These are phyloP conservation scores for Boulengeromyrus knoepffleri DNA, from an alignment of 2,113 vertebrate genomes.

Conservation along the genomic window DNA sequence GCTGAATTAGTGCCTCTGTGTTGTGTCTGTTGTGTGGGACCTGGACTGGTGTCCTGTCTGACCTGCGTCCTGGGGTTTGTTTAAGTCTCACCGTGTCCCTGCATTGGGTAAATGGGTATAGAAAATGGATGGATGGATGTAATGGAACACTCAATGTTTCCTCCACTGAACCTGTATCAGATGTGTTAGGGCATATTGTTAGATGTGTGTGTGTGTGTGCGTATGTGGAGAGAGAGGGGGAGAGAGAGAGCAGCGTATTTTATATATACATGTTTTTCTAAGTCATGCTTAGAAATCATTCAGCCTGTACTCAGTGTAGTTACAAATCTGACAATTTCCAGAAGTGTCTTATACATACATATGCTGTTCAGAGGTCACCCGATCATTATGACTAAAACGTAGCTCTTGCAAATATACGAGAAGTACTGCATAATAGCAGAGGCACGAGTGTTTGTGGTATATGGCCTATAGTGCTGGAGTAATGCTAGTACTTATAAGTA, in stretches of 20 bases:
- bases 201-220: not conserved
- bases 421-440: not conserved
- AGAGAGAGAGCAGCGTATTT: not conserved
- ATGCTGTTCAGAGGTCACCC: not conserved
- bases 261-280: not conserved
- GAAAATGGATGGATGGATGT: not conserved
- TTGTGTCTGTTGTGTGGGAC: not conserved
- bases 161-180: not conserved
- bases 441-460: not conserved
- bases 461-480: not conserved
- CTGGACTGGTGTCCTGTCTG: not conserved
- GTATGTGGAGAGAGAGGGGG: not conserved
- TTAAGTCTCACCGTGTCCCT: not conserved
- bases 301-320: not conserved
- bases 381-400: not conserved
- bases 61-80: not conserved
- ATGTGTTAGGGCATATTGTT: not conserved
- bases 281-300: not conserved
- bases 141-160: not conserved
- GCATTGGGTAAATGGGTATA: not conserved
- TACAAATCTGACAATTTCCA: not conserved
- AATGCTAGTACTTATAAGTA: not conserved
- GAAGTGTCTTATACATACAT: not conserved
- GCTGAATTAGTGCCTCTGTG: not conserved
- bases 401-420: not conserved